phyloP scores from a whole-genome alignment of 2,797 vertebrate genomes.

The Sphenodon punctatus region DNA sequence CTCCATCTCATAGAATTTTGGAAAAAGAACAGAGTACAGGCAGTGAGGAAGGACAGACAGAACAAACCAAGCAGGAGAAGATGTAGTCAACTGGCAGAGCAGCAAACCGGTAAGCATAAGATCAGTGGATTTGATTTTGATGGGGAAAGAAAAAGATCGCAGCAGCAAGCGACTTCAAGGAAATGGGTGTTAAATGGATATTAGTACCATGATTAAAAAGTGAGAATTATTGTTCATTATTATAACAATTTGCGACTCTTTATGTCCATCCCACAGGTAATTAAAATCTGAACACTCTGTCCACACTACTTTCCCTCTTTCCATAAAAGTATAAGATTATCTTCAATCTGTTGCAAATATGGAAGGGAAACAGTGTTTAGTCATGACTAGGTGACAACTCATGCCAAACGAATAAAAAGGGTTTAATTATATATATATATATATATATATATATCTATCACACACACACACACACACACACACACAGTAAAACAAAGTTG shows the following conservation, averaged over 20 bases:
- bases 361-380: not conserved
- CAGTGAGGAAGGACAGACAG: too few relatives aligned
- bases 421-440: too few relatives aligned
- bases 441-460: too few relatives aligned
- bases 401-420: fast-evolving
- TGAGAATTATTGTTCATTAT: not conserved
- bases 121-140: fast-evolving
- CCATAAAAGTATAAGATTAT: fast-evolving
- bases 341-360: not conserved
- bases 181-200: fast-evolving
- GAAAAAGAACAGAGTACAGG: too few relatives aligned
- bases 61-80: not conserved
- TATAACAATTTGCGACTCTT: fast-evolving
- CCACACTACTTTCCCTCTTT: too few relatives aligned
- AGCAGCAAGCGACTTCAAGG: not conserved
- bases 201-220: not conserved
- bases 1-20: too few relatives aligned
- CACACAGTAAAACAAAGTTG: too few relatives aligned
- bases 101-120: not conserved
- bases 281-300: fast-evolving
- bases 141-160: not conserved
- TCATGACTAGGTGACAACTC: too few relatives aligned
- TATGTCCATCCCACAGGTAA: fast-evolving
- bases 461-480: too few relatives aligned
- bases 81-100: not conserved